A percentile compares a stretch with the other conserved stretches of the same genome.
Conservation (phyloP, 2,797 vertebrate genomes). For the Acanthurus lineatus region DNA sequence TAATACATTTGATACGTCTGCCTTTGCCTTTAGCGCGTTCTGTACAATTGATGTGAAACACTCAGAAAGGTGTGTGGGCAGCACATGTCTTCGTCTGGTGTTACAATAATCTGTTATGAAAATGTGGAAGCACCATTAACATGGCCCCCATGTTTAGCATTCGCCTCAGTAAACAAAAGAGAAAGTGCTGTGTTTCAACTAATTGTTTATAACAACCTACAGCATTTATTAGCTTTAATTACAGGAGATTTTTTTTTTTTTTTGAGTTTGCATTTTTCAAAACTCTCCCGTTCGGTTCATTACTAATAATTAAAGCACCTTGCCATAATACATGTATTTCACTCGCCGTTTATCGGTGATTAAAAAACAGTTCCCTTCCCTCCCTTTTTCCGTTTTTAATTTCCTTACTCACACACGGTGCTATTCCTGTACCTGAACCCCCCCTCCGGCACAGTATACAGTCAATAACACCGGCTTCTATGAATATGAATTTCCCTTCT, state of each 20-base stretch:
- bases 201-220: constrained; percentile 28
- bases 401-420: constrained; percentile 20
- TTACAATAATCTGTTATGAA: constrained; percentile 49
- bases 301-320: constrained; percentile 24
- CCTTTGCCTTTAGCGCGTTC: constrained; percentile 52
- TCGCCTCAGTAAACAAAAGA: constrained; percentile 12
- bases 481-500: constrained; percentile 47
- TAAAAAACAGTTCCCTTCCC: not conserved
- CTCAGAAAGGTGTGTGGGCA: constrained; percentile 56
- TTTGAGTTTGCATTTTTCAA: not conserved
- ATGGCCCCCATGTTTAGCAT: constrained; percentile 26
- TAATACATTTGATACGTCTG: constrained; percentile 65
- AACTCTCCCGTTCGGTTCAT: constrained; percentile 12
- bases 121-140: constrained; percentile 13
- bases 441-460: constrained; percentile 13
- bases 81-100: constrained; percentile 32
- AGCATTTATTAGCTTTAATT: constrained; percentile 21
- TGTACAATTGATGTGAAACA: constrained; percentile 52
- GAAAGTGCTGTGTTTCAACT: constrained; percentile 10
- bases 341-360: constrained; percentile 8
- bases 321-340: not conserved
- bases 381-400: constrained; percentile 16
- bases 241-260: not conserved
- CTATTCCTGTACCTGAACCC: constrained; percentile 11
- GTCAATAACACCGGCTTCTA: constrained; percentile 41